A percentile compares a stretch with the other conserved stretches of the same genome.
These are phyloP conservation scores for Nipponacmea schrenckii DNA, from an alignment of 2,888 invertebrate species.

Conservation along the genomic window DNA sequence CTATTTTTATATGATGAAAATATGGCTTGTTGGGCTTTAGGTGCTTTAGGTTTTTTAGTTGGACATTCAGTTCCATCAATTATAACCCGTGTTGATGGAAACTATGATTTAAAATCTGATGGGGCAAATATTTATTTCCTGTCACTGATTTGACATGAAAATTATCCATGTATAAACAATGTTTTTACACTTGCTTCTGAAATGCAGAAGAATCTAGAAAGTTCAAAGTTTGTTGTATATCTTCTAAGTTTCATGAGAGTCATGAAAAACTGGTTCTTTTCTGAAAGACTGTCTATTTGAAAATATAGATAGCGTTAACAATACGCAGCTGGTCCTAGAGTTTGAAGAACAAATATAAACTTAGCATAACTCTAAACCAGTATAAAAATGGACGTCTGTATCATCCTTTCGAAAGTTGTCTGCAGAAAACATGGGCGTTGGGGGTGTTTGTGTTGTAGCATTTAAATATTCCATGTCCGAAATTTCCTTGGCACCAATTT, in stretches of 20 bases:
- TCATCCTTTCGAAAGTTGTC: no score
- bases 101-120: constrained; percentile 33
- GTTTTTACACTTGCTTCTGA: not conserved
- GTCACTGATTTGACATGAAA: constrained; percentile 17
- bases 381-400: no score
- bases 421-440: no score
- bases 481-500: no score
- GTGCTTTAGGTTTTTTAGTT: constrained; percentile 29
- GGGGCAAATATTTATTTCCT: constrained; percentile 35
- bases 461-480: no score
- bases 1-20: constrained; percentile 9
- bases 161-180: constrained; percentile 19
- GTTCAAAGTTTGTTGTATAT: no score
- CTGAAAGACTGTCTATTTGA: not conserved
- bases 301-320: not conserved
- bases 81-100: constrained; percentile 38
- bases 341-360: no score
- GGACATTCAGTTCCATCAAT: constrained; percentile 44
- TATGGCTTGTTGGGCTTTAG: not conserved
- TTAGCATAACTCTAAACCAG: no score
- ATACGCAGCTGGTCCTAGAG: no score
- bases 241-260: not conserved
- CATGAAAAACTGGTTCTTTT: not conserved
- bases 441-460: no score
- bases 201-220: not conserved